Evolutionary conservation across 2,888 invertebrate species (phyloP), one percentile per base, ranked within the genome.

Genomic region (Harpalus rufipes): DNA sequence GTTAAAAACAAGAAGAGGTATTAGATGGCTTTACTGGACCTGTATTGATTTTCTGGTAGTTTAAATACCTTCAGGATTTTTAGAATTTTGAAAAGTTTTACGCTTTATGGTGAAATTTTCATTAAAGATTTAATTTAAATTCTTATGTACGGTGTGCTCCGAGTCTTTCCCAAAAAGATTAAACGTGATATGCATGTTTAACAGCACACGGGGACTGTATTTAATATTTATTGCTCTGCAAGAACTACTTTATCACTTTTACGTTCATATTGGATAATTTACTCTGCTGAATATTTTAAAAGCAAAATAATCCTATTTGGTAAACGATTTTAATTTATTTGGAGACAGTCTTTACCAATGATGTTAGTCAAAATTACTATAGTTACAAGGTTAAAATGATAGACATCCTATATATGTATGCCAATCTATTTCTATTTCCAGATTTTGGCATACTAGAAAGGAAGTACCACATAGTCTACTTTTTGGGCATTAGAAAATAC

Each of bases 61-160:
- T 51, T 8, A 12, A 51, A 51, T 51, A 12, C 1, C 44, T 8
- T 51, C 0, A 8, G 44, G 44, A 51, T 51, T 51, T 51, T 51
- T 51, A 51, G 44, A 51, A 51, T 51, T 51, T 51, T 51, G 44
- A 51, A 51, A 51, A 51, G 44, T 51, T 51, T 51, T 32, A 21
- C 6, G 32, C 32, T 32, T 32, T 51, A 51, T 51, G 44, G 44
- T 51, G 44, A 51, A 51, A 51, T 51, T 51, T 51, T 51, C 44
- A 51, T 51, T 51, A 51, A 51, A 51, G 44, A 51, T 51, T 51
- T 51, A 51, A 51, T 51, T 51, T 51, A 51, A 51, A 51, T 51
- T 51, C 44, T 51, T 51, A 32, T 32, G 32, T 32, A 32, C 5
- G 32, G 32, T 32, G 32, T 32, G 32, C 32, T 32, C 5, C 44